A percentile compares a stretch with the other conserved stretches of the same genome.
Evolutionary conservation across 2,888 invertebrate genomes (phyloP).

Genomic region (Exephanes ischioxanthus): DNA sequence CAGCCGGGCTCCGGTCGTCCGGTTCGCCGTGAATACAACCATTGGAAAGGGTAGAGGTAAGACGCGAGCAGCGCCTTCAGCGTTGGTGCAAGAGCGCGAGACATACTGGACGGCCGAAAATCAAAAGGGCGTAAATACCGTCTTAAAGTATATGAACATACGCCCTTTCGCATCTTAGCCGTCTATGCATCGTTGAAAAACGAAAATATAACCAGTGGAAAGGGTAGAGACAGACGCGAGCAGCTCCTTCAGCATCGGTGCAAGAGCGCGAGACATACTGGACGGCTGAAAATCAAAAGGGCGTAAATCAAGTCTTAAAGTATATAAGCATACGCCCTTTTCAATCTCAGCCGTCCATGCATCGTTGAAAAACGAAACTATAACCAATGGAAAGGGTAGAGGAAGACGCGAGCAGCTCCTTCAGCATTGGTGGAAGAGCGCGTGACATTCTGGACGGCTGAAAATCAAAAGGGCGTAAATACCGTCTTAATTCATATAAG

Average conservation of each 20-base stretch:
- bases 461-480: not conserved
- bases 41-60: constrained; percentile 60
- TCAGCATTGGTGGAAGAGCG: constrained; percentile 23
- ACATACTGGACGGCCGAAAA: constrained; percentile 10
- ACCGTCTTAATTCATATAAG: not conserved
- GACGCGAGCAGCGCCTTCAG: constrained; percentile 20
- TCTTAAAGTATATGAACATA: too few species aligned
- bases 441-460: not conserved
- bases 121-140: not conserved
- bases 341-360: too few species aligned
- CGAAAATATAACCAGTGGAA: constrained; percentile 57
- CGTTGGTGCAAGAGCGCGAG: constrained; percentile 26
- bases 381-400: constrained; percentile 55
- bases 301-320: not conserved
- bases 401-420: constrained; percentile 27
- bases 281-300: not conserved
- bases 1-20: constrained; percentile 67
- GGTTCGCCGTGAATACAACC: constrained; percentile 57
- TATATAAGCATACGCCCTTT: too few species aligned
- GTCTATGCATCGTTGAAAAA: too few species aligned
- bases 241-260: constrained; percentile 15
- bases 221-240: constrained; percentile 53
- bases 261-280: constrained; percentile 10
- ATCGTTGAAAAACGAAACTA: constrained; percentile 40
- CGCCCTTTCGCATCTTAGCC: too few species aligned